Evolutionary conservation across 2,113 vertebrate species (phyloP).

Genomic region (Gorsachius goisagi): DNA sequence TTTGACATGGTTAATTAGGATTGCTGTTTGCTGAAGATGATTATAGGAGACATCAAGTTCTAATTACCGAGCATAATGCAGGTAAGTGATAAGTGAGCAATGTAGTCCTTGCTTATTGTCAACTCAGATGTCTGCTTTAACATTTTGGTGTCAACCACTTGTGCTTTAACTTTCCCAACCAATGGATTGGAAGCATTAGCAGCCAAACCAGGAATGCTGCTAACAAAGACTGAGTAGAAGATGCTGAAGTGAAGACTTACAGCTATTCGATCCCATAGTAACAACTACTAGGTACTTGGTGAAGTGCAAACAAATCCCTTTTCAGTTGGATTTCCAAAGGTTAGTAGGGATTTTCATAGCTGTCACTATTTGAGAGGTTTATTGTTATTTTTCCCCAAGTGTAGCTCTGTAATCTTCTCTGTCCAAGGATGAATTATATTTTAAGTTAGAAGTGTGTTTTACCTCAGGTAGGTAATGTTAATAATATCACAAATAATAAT

Average conservation of each 20-base stretch:
- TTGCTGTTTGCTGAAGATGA: neutral
- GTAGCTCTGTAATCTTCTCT: neutral
- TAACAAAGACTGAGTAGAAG: neutral
- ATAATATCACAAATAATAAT: neutral
- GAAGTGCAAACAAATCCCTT: neutral
- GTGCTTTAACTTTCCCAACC: neutral
- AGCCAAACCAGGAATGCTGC: neutral
- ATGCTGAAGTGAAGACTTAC: neutral
- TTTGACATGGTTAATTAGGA: neutral
- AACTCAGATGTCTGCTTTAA: neutral
- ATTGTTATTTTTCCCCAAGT: neutral
- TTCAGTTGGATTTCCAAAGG: neutral
- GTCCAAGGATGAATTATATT: neutral
- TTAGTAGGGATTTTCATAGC: neutral
- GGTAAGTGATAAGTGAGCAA: neutral
- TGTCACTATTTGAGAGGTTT: neutral
- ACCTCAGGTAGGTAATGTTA: neutral
- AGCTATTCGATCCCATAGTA: neutral
- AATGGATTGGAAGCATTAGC: neutral
- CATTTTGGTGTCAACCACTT: neutral
- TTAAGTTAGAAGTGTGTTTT: neutral
- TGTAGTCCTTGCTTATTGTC: neutral
- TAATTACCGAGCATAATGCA: neutral
- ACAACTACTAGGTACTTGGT: neutral
- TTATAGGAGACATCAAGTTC: neutral